Conservation (phyloP, 2,888 invertebrate genomes). For the Drosophila pseudotakahashii region DNA sequence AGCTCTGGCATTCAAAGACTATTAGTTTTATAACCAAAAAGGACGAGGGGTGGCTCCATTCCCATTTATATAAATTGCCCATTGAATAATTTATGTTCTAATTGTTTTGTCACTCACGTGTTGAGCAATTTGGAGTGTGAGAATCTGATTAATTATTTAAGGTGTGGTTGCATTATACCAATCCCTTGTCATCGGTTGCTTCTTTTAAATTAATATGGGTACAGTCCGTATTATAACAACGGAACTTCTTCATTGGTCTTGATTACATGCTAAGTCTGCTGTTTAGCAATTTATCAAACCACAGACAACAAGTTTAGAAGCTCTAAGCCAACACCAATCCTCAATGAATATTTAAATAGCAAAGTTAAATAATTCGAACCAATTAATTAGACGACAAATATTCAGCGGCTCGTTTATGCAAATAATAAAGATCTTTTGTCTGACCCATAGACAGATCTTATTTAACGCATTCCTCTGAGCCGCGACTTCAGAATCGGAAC, state of each 20-base stretch:
- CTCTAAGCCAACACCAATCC: constrained; percentile 35
- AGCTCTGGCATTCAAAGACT: neutral
- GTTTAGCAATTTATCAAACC: constrained; percentile 9
- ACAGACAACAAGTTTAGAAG: neutral
- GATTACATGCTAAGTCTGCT: constrained; percentile 4
- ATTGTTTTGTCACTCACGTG: constrained; percentile 19
- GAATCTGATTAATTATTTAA: constrained; percentile 10
- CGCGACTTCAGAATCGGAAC: constrained; percentile 30
- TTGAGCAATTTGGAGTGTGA: constrained; percentile 13
- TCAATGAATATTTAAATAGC: constrained; percentile 56
- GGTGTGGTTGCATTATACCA: neutral
- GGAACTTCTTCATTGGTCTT: neutral
- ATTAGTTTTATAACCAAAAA: constrained; percentile 15
- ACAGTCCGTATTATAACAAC: neutral
- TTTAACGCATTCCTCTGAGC: constrained; percentile 63
- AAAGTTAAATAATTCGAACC: constrained; percentile 58
- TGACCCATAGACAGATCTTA: constrained; percentile 51
- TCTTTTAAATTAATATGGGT: neutral
- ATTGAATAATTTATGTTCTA: constrained; percentile 25
- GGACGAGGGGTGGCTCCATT: neutral
- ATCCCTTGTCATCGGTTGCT: neutral
- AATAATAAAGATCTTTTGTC: constrained; percentile 63
- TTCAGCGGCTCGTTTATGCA: constrained; percentile 61
- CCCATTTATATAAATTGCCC: neutral
- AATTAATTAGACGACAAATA: constrained; percentile 62